phyloP scores from a whole-genome alignment of 2,797 vertebrate species.

The Octomys mimax region DNA sequence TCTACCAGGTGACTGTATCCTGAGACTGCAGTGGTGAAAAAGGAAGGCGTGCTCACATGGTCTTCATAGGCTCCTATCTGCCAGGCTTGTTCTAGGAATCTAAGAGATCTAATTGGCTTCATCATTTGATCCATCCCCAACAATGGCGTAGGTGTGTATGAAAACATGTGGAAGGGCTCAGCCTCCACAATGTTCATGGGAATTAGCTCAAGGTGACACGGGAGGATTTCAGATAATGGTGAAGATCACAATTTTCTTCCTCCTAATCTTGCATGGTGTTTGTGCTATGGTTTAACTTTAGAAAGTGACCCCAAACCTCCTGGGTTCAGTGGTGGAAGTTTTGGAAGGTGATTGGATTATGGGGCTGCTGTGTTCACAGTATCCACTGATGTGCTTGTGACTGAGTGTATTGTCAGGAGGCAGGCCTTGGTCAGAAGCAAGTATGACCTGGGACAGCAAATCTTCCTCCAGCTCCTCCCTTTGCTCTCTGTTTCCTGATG shows the following conservation, averaged over 20 bases:
- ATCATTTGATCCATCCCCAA: background rate
- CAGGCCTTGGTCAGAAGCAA: background rate
- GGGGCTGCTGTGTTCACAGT: background rate
- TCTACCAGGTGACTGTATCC: background rate
- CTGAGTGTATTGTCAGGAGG: background rate
- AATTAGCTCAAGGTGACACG: background rate
- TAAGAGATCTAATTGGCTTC: background rate
- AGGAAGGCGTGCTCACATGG: background rate
- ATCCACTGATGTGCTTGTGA: background rate
- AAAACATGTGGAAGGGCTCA: background rate
- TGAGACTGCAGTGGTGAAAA: background rate
- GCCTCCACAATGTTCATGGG: background rate
- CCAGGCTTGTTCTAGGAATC: background rate
- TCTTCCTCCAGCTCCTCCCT: background rate
- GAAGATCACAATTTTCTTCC: background rate
- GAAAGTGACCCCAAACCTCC: background rate
- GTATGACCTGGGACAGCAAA: background rate
- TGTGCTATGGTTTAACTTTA: background rate
- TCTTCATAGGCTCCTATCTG: background rate
- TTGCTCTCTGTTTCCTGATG: background rate
- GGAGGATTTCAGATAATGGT: constrained; percentile 7
- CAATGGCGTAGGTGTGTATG: background rate
- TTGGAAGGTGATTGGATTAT: background rate
- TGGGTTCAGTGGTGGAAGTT: background rate
- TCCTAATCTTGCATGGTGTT: background rate